Evolutionary conservation across 2,888 invertebrate species (phyloP).

Genomic region (Lasioglossum oenotherae): DNA sequence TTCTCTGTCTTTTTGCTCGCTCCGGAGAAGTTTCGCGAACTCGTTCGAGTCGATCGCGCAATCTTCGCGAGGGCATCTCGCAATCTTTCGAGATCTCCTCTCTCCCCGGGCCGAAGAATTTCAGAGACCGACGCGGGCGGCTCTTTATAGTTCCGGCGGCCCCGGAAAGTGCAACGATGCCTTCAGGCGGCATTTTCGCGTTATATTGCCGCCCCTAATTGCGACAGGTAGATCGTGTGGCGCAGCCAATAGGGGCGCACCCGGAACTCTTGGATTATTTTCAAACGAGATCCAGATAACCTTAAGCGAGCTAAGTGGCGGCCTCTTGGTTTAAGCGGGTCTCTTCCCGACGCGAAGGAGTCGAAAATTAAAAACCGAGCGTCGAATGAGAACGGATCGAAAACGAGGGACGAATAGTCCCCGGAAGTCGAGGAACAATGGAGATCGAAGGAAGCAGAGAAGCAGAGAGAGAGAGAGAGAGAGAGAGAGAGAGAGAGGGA

Average conservation of each 20-base stretch:
- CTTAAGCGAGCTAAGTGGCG: conserved; percentile 40
- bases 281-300: conserved; percentile 76
- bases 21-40: neutral
- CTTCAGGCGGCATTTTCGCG: conserved; percentile 48
- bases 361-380: conserved; percentile 18
- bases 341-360: conserved; percentile 20
- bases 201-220: conserved; percentile 70
- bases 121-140: neutral
- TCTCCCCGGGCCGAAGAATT: neutral
- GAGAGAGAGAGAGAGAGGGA: neutral
- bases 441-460: neutral
- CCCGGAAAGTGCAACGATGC: conserved; percentile 49
- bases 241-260: conserved; percentile 62
- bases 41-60: neutral
- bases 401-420: conserved; percentile 17
- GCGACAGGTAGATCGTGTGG: conserved; percentile 58
- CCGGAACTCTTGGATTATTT: conserved; percentile 74
- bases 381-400: neutral
- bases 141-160: neutral
- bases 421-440: conserved; percentile 28
- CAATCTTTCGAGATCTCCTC: conserved; percentile 45
- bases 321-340: neutral
- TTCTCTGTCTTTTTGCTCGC: neutral
- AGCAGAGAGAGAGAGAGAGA: conserved; percentile 1
- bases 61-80: conserved; percentile 17